A percentile compares a stretch with the other conserved stretches of the same genome.
Conservation (phyloP, 2,113 vertebrate species). For the Vimba vimba region DNA sequence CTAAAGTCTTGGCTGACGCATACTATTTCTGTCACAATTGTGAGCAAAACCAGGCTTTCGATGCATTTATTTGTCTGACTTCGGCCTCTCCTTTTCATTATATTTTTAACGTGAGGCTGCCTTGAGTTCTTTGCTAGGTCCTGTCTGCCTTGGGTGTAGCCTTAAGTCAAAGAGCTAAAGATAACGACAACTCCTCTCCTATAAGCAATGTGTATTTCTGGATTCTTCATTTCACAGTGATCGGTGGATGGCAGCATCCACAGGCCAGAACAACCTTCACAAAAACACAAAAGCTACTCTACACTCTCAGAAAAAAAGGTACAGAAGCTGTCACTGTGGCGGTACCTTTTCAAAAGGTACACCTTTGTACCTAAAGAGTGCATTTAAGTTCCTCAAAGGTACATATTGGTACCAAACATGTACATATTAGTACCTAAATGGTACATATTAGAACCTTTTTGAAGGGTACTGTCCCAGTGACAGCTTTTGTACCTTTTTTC, state of each 20-base stretch:
- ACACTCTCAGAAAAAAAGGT: too few species aligned
- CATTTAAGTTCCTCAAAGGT: too few species aligned
- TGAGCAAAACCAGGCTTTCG: neutral
- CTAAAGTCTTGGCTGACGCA: neutral
- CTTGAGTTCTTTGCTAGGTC: neutral
- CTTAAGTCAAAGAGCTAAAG: conserved; percentile 12
- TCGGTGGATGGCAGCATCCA: neutral
- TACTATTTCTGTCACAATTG: conserved; percentile 20
- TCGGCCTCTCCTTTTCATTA: neutral
- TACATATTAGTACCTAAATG: too few species aligned
- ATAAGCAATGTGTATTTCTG: neutral
- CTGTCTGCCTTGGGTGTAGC: conserved; percentile 34
- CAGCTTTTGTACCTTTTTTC: too few species aligned
- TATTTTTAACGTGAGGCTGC: neutral
- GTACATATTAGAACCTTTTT: too few species aligned
- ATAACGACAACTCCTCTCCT: neutral
- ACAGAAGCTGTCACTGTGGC: too few species aligned
- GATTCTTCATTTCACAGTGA: neutral
- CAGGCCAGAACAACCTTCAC: neutral
- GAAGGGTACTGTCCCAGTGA: too few species aligned
- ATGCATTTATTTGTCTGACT: conserved; percentile 28
- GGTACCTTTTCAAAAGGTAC: too few species aligned
- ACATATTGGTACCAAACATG: too few species aligned
- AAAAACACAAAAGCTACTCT: neutral
- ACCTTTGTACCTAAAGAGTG: too few species aligned